Evolutionary conservation across 2,888 invertebrate species (phyloP).

Genomic region (Rhaphigaster nebulosa): DNA sequence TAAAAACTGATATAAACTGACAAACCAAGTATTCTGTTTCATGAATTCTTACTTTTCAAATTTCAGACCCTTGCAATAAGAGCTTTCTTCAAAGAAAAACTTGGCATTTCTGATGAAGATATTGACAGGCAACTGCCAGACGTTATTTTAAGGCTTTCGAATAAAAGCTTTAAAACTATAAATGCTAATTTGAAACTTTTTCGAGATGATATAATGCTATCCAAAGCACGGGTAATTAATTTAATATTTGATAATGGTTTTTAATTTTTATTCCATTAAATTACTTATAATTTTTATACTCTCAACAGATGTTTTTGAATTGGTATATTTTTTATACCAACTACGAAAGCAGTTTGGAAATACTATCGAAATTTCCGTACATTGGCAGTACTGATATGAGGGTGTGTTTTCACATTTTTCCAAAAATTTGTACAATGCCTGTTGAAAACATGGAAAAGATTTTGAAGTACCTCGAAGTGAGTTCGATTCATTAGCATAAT

Average conservation of each 20-base stretch:
- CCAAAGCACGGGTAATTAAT: constrained; percentile 29
- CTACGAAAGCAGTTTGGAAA: not conserved
- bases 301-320: not conserved
- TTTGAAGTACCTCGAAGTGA: constrained; percentile 52
- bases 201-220: constrained; percentile 12
- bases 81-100: constrained; percentile 48
- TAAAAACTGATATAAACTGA: too few relatives aligned
- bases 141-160: not conserved
- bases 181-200: constrained; percentile 38
- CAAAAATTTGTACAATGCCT: constrained; percentile 58
- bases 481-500: constrained; percentile 40
- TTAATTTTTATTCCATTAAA: not conserved
- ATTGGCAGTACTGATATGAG: constrained; percentile 36
- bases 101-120: constrained; percentile 26
- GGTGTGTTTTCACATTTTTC: constrained; percentile 43
- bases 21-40: too few relatives aligned
- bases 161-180: constrained; percentile 48
- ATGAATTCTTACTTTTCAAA: not conserved
- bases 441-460: constrained; percentile 58
- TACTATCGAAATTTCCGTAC: not conserved
- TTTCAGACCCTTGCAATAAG: constrained; percentile 35
- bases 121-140: not conserved
- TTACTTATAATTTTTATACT: not conserved
- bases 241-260: not conserved
- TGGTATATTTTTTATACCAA: not conserved